Evolutionary conservation across 2,797 vertebrate genomes (phyloP), one percentile per base, ranked within the genome.

Genomic region (Enteromius anoplus): DNA sequence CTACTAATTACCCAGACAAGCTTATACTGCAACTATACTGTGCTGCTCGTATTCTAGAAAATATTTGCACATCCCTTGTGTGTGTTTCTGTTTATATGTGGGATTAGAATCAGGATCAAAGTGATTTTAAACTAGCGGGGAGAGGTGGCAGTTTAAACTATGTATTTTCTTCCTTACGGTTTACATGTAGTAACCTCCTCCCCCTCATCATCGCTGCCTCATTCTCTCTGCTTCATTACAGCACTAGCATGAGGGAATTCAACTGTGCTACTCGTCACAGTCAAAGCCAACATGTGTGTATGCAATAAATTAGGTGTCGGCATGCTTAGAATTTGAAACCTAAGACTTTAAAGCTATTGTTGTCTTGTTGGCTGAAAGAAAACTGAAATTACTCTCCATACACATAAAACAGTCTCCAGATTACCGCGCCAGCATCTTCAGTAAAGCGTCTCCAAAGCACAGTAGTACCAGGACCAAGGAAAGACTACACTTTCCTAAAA

Each of bases 251-350:
- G 45, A 64, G 34, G 26, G 71, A 37, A 32, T 78, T 84, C 65
- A 29, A 55, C 26, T 66, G 42, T 17, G n/a, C n/a, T 40, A 82
- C 26, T 49, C 34, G 15, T 72, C 78, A 62, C 42, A 29, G 42
- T 86, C 79, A 26, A 32, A 82, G 69, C 70, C 42, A 90, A 89
- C 76, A 34, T 64, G 82, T 70, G 70, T 34, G 49, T 3, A 0
- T n/a, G 68, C 65, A 86, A 85, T 17, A 80, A 66, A 86, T 85
- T 64, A 89, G 60, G 55, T 79, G 66, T 62, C 40, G 76, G 75
- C 49, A 66, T 58, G 84, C 19, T 62, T 37, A 14, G 5, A n/a
- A 37, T 55, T 15, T 51, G 51, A 68, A 53, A 49, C 12, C 12
- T 17, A 34, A 51, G 10, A 70, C n/a, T 32, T 40, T 12, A 45